A percentile compares a stretch with the other conserved stretches of the same genome.
Conservation (phyloP, 2,888 invertebrate species). For the Tetragonula carbonaria region DNA sequence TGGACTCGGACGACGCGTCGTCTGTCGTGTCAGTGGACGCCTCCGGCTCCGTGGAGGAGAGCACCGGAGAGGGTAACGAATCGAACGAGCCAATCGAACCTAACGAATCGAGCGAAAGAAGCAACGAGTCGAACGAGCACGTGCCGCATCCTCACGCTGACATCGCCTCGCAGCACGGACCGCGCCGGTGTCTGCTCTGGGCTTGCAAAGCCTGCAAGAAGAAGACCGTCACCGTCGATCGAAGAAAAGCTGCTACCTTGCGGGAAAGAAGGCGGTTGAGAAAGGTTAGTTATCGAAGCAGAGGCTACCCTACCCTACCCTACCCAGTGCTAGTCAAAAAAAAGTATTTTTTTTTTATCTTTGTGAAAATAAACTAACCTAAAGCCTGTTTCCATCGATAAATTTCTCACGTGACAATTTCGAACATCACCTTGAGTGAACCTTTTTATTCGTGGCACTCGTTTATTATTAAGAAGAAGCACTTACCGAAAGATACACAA, state of each 20-base stretch:
- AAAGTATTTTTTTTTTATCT: too few relatives aligned
- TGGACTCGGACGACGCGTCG: constrained; percentile 81
- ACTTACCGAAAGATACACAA: too few relatives aligned
- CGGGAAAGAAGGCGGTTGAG: constrained; percentile 95
- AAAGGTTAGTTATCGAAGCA: constrained; percentile 88
- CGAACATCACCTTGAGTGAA: too few relatives aligned
- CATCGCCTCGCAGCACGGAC: constrained; percentile 82
- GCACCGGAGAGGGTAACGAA: constrained; percentile 56
- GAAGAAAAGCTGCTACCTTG: constrained; percentile 98
- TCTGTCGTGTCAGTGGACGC: constrained; percentile 81
- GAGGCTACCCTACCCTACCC: too few relatives aligned
- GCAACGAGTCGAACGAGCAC: constrained; percentile 75
- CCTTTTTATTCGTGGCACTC: too few relatives aligned
- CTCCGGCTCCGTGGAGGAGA: constrained; percentile 74
- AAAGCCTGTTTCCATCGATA: too few relatives aligned
- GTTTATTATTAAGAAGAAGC: too few relatives aligned
- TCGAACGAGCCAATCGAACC: constrained; percentile 72
- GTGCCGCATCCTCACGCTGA: constrained; percentile 80
- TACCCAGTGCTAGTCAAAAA: too few relatives aligned
- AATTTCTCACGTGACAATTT: too few relatives aligned
- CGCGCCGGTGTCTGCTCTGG: constrained; percentile 95
- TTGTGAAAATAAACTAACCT: too few relatives aligned
- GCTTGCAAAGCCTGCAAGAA: constrained; percentile 99
- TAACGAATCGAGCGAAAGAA: constrained; percentile 68
- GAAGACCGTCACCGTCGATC: constrained; percentile 97